Base-by-base conservation (phyloP, 2,888 invertebrate species). In the Axea sp. region DNA sequence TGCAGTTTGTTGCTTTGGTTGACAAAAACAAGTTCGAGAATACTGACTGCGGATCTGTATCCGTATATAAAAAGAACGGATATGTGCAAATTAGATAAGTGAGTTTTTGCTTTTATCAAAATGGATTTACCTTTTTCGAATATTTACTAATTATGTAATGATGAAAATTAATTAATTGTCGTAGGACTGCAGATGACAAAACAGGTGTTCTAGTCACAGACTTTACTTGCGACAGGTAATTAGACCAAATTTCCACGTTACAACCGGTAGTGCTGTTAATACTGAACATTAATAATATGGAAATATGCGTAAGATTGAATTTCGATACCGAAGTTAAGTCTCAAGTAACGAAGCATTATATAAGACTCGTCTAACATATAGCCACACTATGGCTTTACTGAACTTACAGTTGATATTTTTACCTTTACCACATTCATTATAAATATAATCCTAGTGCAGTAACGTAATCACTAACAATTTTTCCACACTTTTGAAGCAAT, bases 1-100 rank as follows among this genome's bases (percentile, higher is more conserved):
- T 95, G 95, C 80, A 88, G 90, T n/a, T 90, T 95, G 0, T 88
- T 95, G 0, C 87, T 90, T n/a, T 96, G 95, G 95, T 84, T 96
- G 74, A 81, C 88, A 8, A 81, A 88, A 35, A 90, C 90, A 55
- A 89, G 91, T 65, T 88, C 92, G 1, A 86, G 89, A 0, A 87
- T 95, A 28, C 85, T 90, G 31, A 85, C 88, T 0, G 92, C 92
- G 55, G 82, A 84, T 7, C 88, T 89, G 43, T 95, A 95, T 86
- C 94, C 95, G 0, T 87, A 91, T 1, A 88, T 89, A 9, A 88
- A 90, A 17, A 87, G 88, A 72, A 90, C 90, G 22, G 88, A 84
- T 11, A 88, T 88, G 39, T 90, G 89, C 75, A 86, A 87, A 59
- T 83, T 88, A 49, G 87, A 86, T 57, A 90, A 88, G 86, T 86